Evolutionary conservation across 2,113 vertebrate species (phyloP), one percentile per base, ranked within the genome.

Genomic region (Tapirus terrestris): DNA sequence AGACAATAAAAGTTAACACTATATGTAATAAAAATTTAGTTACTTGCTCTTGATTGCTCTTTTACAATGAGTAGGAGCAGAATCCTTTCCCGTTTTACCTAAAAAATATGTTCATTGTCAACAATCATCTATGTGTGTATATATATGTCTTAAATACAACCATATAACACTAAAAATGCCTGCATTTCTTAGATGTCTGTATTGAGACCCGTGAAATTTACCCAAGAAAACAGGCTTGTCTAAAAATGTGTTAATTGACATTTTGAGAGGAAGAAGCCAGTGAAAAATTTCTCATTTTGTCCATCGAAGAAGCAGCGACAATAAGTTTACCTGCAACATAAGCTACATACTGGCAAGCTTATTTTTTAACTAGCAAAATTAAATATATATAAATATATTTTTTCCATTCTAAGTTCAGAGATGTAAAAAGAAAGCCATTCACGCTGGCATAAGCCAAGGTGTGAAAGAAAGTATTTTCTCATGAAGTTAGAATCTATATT

Each of bases 1-100:
- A 77, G 7, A 70, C 2, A 92, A 83, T 85, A 56, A 92, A 95
- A 97, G 94, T 86, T 65, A 93, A 25, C 6, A 43, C 27, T 58
- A 3, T 9, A 23, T 76, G 4, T 84, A 67, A 33, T 85, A 65
- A 93, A 95, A 68, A 43, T 86, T 67, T 65, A 73, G 1, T 65
- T 87, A 3, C 58, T 97, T 95, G 9, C 8, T 94, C 6, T 14
- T 58, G 18, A 51, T 90, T 82, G 1, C 16, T 81, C 21, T 65
- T 96, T 84, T 53, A 73, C 18, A 60, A 11, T 91, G 20, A 75
- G 5, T 31, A 85, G 33, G 25, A 91, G 0, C 2, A 83, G 56
- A 93, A 77, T 29, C 10, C 6, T 96, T 53, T 58, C 13, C 13
- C 20, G 61, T 82, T 88, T 93, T 72, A 56, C 18, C 61, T 86